Percentiles rank a stretch among this genome's conserved stretches.
Evolutionary conservation across 2,888 invertebrate species (phyloP).

Genomic region (Hypercompe scribonia): DNA sequence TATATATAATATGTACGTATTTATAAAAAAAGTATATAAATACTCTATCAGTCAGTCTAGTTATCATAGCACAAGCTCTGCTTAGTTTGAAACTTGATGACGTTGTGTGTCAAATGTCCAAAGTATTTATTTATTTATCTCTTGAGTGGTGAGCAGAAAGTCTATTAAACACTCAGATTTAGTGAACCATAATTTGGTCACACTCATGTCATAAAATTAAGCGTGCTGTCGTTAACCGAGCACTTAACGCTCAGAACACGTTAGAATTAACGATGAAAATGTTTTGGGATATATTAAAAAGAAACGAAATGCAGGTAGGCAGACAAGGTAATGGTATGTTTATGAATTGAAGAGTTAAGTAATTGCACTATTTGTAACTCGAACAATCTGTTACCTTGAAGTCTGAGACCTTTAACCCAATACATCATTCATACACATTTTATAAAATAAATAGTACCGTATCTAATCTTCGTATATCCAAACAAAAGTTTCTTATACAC

Average conservation of each 20-base stretch:
- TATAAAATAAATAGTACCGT: conserved; percentile 9
- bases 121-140: too few species aligned
- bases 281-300: too few species aligned
- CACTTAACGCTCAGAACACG: too few species aligned
- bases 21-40: too few species aligned
- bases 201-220: too few species aligned
- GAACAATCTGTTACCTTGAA: neutral
- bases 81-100: too few species aligned
- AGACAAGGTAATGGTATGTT: neutral
- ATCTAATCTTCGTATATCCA: conserved; percentile 33
- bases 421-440: neutral
- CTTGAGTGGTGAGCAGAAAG: neutral
- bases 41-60: too few species aligned
- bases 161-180: neutral
- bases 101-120: too few species aligned
- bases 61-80: too few species aligned
- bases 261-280: neutral
- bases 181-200: neutral
- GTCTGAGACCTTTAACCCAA: neutral
- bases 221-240: neutral
- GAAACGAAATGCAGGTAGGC: too few species aligned
- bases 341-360: too few species aligned
- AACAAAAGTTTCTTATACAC: conserved; percentile 42
- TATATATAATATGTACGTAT: neutral
- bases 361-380: too few species aligned